A percentile compares a stretch with the other conserved stretches of the same genome.
phyloP scores from a whole-genome alignment of 2,888 invertebrate genomes.

The Gonocerus acuteangulatus region DNA sequence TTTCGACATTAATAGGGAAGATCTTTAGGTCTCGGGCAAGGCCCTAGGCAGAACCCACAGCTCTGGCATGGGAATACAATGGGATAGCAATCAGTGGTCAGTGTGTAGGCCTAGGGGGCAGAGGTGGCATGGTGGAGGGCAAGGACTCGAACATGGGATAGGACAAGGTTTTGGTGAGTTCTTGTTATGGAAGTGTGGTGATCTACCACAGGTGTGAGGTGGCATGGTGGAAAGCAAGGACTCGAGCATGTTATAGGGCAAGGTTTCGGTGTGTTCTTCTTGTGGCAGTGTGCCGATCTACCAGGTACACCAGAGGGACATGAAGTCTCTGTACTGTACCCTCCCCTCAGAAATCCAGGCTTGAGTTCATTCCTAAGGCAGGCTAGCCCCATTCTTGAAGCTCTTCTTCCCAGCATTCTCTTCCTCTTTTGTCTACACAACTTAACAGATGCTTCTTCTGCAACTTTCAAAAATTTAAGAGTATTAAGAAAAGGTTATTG shows the following conservation, averaged over 20 bases:
- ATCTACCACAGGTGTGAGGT: constrained; percentile 9
- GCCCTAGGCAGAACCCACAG: constrained; percentile 29
- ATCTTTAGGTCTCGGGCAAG: constrained; percentile 14
- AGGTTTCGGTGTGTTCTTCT: not conserved
- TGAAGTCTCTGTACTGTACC: not conserved
- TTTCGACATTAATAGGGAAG: not conserved
- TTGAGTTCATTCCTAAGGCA: too few relatives aligned
- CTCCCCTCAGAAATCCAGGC: not conserved
- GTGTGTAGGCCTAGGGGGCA: constrained; percentile 29
- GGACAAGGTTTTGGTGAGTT: constrained; percentile 8
- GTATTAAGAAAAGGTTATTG: too few relatives aligned
- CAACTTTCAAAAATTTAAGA: too few relatives aligned
- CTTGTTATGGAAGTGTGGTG: not conserved
- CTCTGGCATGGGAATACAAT: not conserved
- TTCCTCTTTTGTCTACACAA: too few relatives aligned
- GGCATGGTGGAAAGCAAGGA: not conserved
- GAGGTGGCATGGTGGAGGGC: not conserved
- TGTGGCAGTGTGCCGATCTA: not conserved
- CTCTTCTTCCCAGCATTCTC: too few relatives aligned
- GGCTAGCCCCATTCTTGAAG: too few relatives aligned
- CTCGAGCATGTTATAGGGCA: constrained; percentile 12
- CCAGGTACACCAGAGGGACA: not conserved
- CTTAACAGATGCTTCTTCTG: too few relatives aligned
- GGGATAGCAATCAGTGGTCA: constrained; percentile 23
- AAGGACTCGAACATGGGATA: not conserved